These are phyloP conservation scores for Furcula furcula DNA, from an alignment of 2,888 invertebrate species.

Conservation along the genomic window DNA sequence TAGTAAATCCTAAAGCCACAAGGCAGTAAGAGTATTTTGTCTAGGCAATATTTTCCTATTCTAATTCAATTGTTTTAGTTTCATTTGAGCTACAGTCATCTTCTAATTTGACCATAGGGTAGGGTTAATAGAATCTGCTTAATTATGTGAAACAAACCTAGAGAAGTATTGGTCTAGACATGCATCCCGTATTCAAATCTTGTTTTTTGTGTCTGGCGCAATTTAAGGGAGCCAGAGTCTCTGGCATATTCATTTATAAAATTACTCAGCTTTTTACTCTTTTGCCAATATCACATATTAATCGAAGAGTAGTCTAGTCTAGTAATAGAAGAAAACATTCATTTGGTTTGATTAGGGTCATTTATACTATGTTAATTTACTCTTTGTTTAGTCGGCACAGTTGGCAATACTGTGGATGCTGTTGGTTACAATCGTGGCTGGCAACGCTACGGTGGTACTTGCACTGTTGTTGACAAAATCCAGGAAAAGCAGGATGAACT, in stretches of 20 bases:
- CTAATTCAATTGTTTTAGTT: too few relatives aligned
- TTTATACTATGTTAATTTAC: too few relatives aligned
- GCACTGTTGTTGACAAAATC: constrained; percentile 91
- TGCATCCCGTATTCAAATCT: constrained; percentile 44
- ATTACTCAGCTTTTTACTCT: too few relatives aligned
- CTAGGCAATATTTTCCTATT: too few relatives aligned
- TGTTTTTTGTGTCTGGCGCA: constrained; percentile 19
- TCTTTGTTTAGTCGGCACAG: constrained; percentile 87
- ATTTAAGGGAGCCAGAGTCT: constrained; percentile 5
- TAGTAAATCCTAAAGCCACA: too few relatives aligned
- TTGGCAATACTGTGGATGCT: constrained; percentile 92
- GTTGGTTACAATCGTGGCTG: constrained; percentile 91
- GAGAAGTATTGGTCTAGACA: constrained; percentile 67
- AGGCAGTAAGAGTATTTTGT: too few relatives aligned
- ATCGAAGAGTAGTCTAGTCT: too few relatives aligned
- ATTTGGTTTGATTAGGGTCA: too few relatives aligned
- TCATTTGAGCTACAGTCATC: too few relatives aligned
- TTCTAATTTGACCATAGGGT: constrained; percentile 1
- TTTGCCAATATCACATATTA: too few relatives aligned
- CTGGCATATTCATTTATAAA: too few relatives aligned
- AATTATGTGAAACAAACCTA: constrained; percentile 43
- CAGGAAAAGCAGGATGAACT: constrained; percentile 96
- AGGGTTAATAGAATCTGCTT: constrained; percentile 25
- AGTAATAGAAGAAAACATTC: too few relatives aligned
- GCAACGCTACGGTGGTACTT: constrained; percentile 92